These are phyloP conservation scores for Meliscaeva auricollis DNA, from an alignment of 2,888 invertebrate species.

Conservation along the genomic window DNA sequence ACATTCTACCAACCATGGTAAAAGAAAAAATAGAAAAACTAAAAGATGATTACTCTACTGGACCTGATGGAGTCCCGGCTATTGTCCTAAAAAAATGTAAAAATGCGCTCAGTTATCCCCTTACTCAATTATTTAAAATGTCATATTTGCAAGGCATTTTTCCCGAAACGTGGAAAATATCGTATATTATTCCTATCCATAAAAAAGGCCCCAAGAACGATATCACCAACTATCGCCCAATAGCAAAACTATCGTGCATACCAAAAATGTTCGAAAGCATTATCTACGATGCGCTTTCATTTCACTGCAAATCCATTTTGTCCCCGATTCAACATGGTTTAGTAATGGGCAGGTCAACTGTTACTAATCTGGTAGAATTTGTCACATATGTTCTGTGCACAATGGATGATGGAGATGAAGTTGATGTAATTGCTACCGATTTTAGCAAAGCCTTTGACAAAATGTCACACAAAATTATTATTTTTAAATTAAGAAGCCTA, in stretches of 20 bases:
- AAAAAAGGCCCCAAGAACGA: background rate
- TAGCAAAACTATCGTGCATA: too few relatives aligned
- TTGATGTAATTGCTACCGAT: background rate
- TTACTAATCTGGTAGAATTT: background rate
- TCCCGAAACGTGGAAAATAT: background rate
- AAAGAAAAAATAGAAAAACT: background rate
- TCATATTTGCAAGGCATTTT: background rate
- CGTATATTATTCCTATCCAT: background rate
- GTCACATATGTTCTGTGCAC: background rate
- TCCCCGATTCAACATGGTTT: background rate
- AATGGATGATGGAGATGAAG: background rate
- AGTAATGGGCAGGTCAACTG: background rate
- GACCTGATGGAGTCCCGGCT: background rate
- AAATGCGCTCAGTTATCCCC: background rate
- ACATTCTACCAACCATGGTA: background rate
- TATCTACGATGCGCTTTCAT: background rate
- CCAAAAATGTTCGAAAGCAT: too few relatives aligned
- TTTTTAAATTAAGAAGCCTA: background rate
- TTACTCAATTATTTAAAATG: background rate
- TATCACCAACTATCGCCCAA: background rate
- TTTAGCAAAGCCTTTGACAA: too few relatives aligned
- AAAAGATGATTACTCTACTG: background rate
- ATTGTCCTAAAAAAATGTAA: background rate
- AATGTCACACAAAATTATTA: background rate
- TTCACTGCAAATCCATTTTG: background rate